Conservation (phyloP, 2,797 vertebrate species). For the Smutsia temminckii region DNA sequence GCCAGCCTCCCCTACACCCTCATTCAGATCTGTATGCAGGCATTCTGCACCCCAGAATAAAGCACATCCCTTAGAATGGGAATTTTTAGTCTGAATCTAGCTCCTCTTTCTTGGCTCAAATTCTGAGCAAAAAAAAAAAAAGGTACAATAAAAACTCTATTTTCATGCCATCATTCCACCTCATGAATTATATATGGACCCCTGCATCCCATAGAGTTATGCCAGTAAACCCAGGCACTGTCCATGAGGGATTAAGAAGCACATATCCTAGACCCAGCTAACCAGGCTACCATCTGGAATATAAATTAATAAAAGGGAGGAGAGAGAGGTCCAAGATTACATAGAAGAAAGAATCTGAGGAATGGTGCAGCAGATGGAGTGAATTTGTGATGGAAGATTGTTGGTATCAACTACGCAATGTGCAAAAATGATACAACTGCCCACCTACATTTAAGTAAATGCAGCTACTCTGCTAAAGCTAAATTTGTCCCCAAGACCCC, state of each 20-base stretch:
- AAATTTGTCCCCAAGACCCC: neutral
- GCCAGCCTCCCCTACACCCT: too few species aligned
- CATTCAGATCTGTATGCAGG: neutral
- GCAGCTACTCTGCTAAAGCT: neutral
- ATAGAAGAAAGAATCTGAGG: slow-evolving; percentile 63
- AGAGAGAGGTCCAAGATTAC: slow-evolving; percentile 42
- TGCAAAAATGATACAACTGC: neutral
- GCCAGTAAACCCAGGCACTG: neutral
- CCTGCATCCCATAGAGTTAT: neutral
- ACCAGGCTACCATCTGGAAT: slow-evolving; percentile 66
- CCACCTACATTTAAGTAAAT: neutral
- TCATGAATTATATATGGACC: neutral
- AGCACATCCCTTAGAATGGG: neutral
- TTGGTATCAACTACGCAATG: neutral
- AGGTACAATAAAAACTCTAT: neutral
- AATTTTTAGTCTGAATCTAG: neutral
- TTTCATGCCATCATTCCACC: neutral
- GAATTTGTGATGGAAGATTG: slow-evolving; percentile 55
- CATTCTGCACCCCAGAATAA: neutral
- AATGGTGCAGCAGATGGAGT: slow-evolving; percentile 60
- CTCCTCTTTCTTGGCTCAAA: slow-evolving; percentile 11
- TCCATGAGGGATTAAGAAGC: neutral
- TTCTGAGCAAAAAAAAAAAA: neutral
- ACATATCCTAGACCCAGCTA: neutral
- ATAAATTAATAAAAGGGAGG: slow-evolving; percentile 36